These are phyloP conservation scores for Nothobranchius kuhntae DNA, from an alignment of 2,113 vertebrate species.

Conservation along the genomic window DNA sequence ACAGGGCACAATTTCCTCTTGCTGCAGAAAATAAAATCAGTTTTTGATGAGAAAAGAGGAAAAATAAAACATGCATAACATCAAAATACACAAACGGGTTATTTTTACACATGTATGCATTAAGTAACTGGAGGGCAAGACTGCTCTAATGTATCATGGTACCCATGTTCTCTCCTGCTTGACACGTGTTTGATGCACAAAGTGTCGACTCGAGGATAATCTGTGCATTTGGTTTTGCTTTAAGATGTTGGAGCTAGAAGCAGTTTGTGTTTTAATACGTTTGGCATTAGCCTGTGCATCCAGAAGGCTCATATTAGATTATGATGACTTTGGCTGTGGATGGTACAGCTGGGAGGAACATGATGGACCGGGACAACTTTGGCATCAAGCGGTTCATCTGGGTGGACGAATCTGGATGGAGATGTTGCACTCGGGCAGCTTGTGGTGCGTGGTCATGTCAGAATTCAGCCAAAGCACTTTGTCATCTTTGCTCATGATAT, in stretches of 20 bases:
- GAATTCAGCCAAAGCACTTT: slow-evolving; percentile 35
- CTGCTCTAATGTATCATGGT: slow-evolving; percentile 10
- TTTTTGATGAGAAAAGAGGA: background rate
- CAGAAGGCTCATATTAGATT: slow-evolving; percentile 43
- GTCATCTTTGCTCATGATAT: slow-evolving; percentile 25
- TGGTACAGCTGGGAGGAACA: slow-evolving; percentile 17
- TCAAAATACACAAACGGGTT: background rate
- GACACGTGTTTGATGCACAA: background rate
- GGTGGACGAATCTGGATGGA: slow-evolving; percentile 48
- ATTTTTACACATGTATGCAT: slow-evolving; percentile 17
- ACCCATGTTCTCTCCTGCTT: background rate
- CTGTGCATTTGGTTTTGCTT: slow-evolving; percentile 3
- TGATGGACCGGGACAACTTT: slow-evolving; percentile 17
- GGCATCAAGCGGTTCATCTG: slow-evolving; percentile 38
- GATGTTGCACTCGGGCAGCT: slow-evolving; percentile 32
- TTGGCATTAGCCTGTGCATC: slow-evolving; percentile 19
- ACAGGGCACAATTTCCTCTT: slow-evolving; percentile 1
- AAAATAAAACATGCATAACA: background rate
- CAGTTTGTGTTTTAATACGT: slow-evolving; percentile 38
- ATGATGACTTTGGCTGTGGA: slow-evolving; percentile 40
- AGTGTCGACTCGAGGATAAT: slow-evolving; percentile 26
- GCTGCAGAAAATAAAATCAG: slow-evolving; percentile 8
- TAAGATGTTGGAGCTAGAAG: slow-evolving; percentile 9
- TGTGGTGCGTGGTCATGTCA: slow-evolving; percentile 15
- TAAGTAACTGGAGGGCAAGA: background rate